Conservation (phyloP, 1,140 invertebrate genomes). For the Hycleus phaleratus region DNA sequence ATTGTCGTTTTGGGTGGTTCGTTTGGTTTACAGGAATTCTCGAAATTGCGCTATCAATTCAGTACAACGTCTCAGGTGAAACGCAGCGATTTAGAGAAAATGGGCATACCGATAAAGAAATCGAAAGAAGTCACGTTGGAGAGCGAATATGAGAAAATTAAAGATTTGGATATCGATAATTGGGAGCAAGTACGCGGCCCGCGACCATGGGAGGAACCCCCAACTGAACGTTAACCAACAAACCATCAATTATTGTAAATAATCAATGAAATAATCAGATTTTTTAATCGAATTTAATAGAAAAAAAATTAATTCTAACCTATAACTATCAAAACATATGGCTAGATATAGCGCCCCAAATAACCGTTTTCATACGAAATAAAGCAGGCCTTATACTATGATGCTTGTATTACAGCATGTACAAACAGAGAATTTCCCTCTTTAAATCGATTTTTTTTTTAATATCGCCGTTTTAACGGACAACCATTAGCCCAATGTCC, state of each 20-base stretch:
- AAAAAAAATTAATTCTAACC: too few relatives aligned
- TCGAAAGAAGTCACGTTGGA: slow-evolving; percentile 60
- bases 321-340: too few relatives aligned
- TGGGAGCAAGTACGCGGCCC: slow-evolving; percentile 75
- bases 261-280: too few relatives aligned
- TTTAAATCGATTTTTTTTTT: background rate
- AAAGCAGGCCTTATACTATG: too few relatives aligned
- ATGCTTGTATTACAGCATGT: background rate
- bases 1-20: slow-evolving; percentile 59
- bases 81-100: slow-evolving; percentile 54
- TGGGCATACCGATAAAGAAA: slow-evolving; percentile 58
- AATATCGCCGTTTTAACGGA: slow-evolving; percentile 18
- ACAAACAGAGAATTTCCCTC: too few relatives aligned
- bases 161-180: slow-evolving; percentile 63
- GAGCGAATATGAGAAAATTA: slow-evolving; percentile 62
- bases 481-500: slow-evolving; percentile 43
- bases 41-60: slow-evolving; percentile 59
- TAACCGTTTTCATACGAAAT: too few relatives aligned
- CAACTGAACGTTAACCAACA: background rate
- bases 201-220: slow-evolving; percentile 65
- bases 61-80: slow-evolving; percentile 50
- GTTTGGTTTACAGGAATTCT: slow-evolving; percentile 61
- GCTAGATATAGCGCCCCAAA: too few relatives aligned
- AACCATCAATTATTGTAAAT: too few relatives aligned
- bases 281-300: too few relatives aligned